Base-by-base conservation (phyloP, 2,888 invertebrate genomes). In the Hyposoter didymator region DNA sequence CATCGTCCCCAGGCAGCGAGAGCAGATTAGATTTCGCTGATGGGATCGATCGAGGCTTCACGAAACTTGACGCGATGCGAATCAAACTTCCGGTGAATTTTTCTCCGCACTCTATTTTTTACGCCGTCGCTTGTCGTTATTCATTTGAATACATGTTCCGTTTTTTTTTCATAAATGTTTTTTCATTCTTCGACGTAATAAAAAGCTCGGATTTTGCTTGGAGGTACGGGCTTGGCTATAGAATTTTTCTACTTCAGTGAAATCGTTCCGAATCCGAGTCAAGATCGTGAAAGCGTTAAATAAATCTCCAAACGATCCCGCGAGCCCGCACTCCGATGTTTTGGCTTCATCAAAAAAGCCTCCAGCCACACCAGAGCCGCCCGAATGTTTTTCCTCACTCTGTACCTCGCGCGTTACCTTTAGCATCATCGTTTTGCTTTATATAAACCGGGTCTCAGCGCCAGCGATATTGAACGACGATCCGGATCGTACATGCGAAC, bases 221-320 rank as follows among this genome's bases (percentile, higher is more conserved):
- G 49, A 28, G 28, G 45, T 35, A 19, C 55, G 8, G 6, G 8
- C 32, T 28, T 39, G 39, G 32, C 59, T 52, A 55, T 64, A 35
- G 47, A 22, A 70, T 79, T 67, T 81, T 72, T 74, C 32, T 81
- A 67, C 73, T 74, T 14, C 35, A 47, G 19, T 67, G 49, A 59
- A 70, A 17, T 28, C 59, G 59, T 39, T 19, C 75, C 22, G 62
- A 75, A 75, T 62, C 39, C 28, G 75, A n/a, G n/a, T 49, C 75
- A 19, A 75, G 39, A 69, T 12, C 47, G 62, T 43, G 47, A 55
- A 62, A 32, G 70, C 59, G 59, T 70, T 19, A 59, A 66, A 78
- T 78, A 70, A 78, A 78, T 78, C 59, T 62, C 59, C 43, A 55
- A 62, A 69, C 59, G 69, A 62, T 17, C n/a, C n/a, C n/a, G n/a